Evolutionary conservation across 1,140 invertebrate genomes (phyloP), one percentile per base, ranked within the genome.

Genomic region (Uloborus diversus): DNA sequence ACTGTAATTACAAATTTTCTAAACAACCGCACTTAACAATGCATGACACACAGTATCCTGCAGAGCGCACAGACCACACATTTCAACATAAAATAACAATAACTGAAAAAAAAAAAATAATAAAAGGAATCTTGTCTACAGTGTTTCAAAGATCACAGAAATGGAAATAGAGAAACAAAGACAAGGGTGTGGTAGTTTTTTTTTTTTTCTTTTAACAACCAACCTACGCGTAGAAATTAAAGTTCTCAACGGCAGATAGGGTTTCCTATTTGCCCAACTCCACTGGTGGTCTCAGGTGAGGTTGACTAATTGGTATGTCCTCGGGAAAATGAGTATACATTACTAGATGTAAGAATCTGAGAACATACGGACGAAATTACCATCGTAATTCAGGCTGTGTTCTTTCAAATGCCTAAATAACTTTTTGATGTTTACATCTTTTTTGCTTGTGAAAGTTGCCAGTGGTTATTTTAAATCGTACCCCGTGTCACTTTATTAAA

Each of bases 11-110:
- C 69, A 71, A 28, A 42, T 57, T 37, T 14, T 47, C 28, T n/a
- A 71, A 71, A 42, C 49, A 71, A 71, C 69, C 33, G 17, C 66
- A n/a, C 33, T 71, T 59, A 71, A 61, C 56, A 73, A 73, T 73
- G 57, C 70, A 49, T 49, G 35, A 33, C 35, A 14, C 20, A 62
- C 17, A 5, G n/a, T 4, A 23, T 51, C 70, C 70, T 20, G 70
- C 49, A n/a, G 66, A 53, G 17, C 13, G 32, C 53, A 14, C n/a
- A 33, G 57, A 73, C 70, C 56, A 17, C 69, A 71, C 56, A 59
- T 23, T 53, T 42, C 25, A 20, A 28, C 23, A 5, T 14, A 5
- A 14, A 61, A 61, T 28, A 53, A 69, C 53, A 69, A 32, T 33
- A 27, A 27, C 42, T n/a, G 13, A 53, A 20, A 53, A 32, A 53